Base-by-base conservation (phyloP, 2,113 vertebrate species). In the Eulemur rufifrons region DNA sequence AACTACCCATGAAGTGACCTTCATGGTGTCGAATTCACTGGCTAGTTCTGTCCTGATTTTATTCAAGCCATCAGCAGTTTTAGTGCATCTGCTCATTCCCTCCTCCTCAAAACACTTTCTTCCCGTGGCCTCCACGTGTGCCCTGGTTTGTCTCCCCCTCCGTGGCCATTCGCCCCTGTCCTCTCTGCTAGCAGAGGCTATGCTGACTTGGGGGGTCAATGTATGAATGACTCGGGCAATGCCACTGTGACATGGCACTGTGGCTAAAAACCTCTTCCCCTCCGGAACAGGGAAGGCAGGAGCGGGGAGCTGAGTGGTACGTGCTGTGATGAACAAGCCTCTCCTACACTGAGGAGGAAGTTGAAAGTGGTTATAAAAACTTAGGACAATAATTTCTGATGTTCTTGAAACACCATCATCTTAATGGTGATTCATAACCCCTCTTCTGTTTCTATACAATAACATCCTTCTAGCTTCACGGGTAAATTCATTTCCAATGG, bases 181-280 rank as follows among this genome's bases (percentile, higher is more conserved):
- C 76, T 21, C 37, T 34, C 6, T 2, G 23, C 12, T 69, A 8
- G 14, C 15, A 17, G 39, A 45, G 5, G 15, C n/a, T 50, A 1
- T n/a, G 23, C 42, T 32, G 45, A 89, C 1, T 47, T 47, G 91
- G 56, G 50, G 64, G 54, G 27, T 50, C 37, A 45, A 3, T 6
- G 27, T 21, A 42, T 20, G 37, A 45, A n/a, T 34, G 69, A 64
- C 8, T n/a, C 37, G 2, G 20, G 63, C 80, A 32, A 20, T 50
- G 23, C 7, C 71, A 15, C 25, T 18, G 52, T 20, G 74, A 39
- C 32, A 0, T 0, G 15, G 21, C 5, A 15, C 45, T 8, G 12
- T 8, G 45, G 50, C 81, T 83, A 32, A 34, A 42, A 63, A 15
- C 47, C 27, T 29, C n/a, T 47, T 54, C 71, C 50, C 45, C 18